Base-by-base conservation (phyloP, 2,797 vertebrate genomes). In the Etheostoma perlongum region DNA sequence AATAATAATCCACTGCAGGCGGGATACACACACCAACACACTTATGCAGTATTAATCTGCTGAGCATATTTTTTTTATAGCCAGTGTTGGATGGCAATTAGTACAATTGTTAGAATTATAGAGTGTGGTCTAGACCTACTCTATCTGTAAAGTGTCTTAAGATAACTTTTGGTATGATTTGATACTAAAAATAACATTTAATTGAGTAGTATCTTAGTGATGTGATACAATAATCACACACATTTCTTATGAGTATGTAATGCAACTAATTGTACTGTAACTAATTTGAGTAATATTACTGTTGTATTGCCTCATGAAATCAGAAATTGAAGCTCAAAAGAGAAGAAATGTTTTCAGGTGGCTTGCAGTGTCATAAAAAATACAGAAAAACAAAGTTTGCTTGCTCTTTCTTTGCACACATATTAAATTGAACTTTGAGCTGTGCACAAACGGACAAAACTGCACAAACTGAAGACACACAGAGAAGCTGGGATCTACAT, bases 1-100 rank as follows among this genome's bases (percentile, higher is more conserved):
- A 27, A 79, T 18, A n/a, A n/a, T n/a, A n/a, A n/a, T 59, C 49
- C 30, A 54, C 73, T 74, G 40, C 42, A 51, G 70, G 19, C 49
- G 47, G 12, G 18, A 64, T 16, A 70, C 16, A 70, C 18, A 62
- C 53, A 72, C 4, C 18, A 33, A 61, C 23, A 46, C 36, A 40
- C 36, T 12, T 40, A 40, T 4, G 4, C 13, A 48, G 4, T 27
- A 49, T 70, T 47, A 54, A 54, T 42, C 18, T 2, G 46, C 46
- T 58, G 27, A 63, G 44, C 40, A 12, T 14, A n/a, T 21, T 60
- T 30, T 60, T 30, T 62, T 36, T 21, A 42, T 12, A 62, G 49
- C 42, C 42, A 59, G 21, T 12, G 36, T 21, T 63, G 14, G 42
- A 30, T 40, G 15, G n/a, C 21, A 51, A 62, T 16, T 52, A 53